A percentile compares a stretch with the other conserved stretches of the same genome.
phyloP scores from a whole-genome alignment of 2,797 vertebrate species.

The Falco berigora region DNA sequence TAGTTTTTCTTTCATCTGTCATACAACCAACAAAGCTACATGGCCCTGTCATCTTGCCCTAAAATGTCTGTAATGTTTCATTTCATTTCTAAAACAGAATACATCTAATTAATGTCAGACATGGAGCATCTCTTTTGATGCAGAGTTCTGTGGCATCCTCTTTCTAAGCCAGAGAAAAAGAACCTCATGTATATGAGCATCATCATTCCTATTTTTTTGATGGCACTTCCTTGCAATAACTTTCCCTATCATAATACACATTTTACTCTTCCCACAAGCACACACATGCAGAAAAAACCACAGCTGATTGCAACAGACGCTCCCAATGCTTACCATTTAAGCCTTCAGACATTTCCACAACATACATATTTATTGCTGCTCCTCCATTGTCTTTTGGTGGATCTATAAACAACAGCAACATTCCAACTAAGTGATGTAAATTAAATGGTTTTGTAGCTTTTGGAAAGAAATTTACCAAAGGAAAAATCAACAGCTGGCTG shows the following conservation, averaged over 20 bases:
- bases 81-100: neutral
- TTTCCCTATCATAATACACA: neutral
- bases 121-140: neutral
- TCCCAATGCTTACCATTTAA: conserved; percentile 77
- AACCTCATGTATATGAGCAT: neutral
- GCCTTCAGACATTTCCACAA: conserved; percentile 89
- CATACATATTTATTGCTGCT: conserved; percentile 84
- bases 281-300: neutral
- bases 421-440: neutral
- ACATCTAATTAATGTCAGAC: neutral
- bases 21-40: neutral
- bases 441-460: neutral
- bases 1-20: neutral
- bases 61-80: neutral
- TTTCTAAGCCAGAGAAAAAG: neutral
- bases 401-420: conserved; percentile 71
- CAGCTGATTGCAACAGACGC: neutral
- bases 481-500: neutral
- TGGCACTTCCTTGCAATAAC: neutral
- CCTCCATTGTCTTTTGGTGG: conserved; percentile 91
- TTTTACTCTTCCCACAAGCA: neutral
- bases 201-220: neutral
- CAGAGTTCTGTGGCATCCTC: neutral
- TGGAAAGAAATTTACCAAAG: neutral
- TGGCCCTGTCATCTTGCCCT: neutral